phyloP scores from a whole-genome alignment of 2,797 vertebrate genomes.

The Martes flavigula region DNA sequence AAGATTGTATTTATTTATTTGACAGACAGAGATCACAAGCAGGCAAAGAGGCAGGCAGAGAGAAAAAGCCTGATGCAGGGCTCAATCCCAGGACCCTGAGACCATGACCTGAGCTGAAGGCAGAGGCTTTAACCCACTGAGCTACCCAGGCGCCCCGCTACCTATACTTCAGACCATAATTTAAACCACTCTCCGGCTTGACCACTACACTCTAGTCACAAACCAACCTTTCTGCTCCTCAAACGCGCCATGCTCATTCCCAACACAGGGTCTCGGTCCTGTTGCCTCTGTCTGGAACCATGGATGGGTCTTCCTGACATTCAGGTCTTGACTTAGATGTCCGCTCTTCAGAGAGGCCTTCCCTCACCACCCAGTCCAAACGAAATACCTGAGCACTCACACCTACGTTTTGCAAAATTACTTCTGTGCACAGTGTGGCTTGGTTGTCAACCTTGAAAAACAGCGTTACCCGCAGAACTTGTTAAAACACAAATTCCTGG shows the following conservation, averaged over 20 bases:
- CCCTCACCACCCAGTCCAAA: background rate
- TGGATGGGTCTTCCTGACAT: background rate
- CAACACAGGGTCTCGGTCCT: background rate
- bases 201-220: background rate
- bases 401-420: background rate
- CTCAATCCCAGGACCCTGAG: too few relatives aligned
- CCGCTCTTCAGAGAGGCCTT: background rate
- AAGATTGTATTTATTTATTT: too few relatives aligned
- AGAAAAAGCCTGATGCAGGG: too few relatives aligned
- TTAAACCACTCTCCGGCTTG: background rate
- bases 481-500: background rate
- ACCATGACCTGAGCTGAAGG: too few relatives aligned
- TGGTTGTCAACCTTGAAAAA: background rate
- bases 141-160: too few relatives aligned
- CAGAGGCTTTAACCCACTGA: too few relatives aligned
- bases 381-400: background rate
- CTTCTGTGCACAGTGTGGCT: fast-evolving
- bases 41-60: too few relatives aligned
- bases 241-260: background rate
- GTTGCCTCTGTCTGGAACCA: background rate
- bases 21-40: too few relatives aligned
- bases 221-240: background rate
- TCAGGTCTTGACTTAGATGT: background rate
- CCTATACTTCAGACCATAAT: background rate
- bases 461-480: background rate